Evolutionary conservation across 2,888 invertebrate genomes (phyloP).

Genomic region (Autographa gamma): DNA sequence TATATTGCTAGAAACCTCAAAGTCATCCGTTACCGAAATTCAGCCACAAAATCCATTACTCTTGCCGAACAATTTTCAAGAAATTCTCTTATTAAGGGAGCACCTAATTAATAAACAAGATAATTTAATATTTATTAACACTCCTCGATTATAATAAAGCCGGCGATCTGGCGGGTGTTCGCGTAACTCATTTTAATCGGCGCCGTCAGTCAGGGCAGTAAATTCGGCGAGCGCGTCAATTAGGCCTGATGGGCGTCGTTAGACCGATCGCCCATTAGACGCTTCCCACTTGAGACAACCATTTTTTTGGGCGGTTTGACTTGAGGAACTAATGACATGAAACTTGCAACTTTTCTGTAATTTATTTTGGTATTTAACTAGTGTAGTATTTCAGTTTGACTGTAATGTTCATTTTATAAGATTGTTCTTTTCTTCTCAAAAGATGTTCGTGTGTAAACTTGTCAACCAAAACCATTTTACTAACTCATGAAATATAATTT

Average conservation of each 20-base stretch:
- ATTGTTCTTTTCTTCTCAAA: too few species aligned
- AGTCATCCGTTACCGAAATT: slow-evolving; percentile 1
- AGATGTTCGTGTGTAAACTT: too few species aligned
- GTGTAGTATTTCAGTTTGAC: background rate
- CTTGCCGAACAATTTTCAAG: background rate
- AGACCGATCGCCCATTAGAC: slow-evolving; percentile 41
- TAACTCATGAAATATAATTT: too few species aligned
- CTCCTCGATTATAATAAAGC: slow-evolving; percentile 35
- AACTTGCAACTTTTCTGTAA: background rate
- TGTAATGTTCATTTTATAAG: background rate
- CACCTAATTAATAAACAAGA: slow-evolving; percentile 13
- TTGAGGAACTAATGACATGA: slow-evolving; percentile 5
- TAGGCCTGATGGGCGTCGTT: slow-evolving; percentile 47
- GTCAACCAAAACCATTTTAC: too few species aligned
- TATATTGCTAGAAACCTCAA: background rate
- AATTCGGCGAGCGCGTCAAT: slow-evolving; percentile 50
- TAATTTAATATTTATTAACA: slow-evolving; percentile 40
- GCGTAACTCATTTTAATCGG: slow-evolving; percentile 46
- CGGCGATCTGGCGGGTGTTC: slow-evolving; percentile 20
- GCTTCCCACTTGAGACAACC: slow-evolving; percentile 10
- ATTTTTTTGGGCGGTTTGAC: slow-evolving; percentile 21
- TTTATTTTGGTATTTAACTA: background rate
- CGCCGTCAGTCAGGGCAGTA: slow-evolving; percentile 47
- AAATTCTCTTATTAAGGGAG: background rate
- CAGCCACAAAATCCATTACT: background rate